Evolutionary conservation across 2,888 invertebrate species (phyloP).

Genomic region (Tenthredo mesomela): DNA sequence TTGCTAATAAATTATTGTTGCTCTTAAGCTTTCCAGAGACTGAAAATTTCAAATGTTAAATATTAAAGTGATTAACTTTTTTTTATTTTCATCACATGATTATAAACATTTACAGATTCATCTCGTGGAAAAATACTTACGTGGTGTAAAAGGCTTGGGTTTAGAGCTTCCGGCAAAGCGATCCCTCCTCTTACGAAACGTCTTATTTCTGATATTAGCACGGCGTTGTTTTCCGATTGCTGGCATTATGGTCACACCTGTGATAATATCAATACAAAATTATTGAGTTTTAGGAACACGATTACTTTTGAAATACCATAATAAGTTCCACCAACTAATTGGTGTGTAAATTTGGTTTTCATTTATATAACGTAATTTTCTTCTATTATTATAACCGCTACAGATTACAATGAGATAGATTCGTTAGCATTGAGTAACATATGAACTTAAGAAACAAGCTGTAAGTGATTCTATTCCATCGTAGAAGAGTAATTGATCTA

Average conservation of each 20-base stretch:
- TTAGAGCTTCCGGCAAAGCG: slow-evolving; percentile 59
- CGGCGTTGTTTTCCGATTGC: slow-evolving; percentile 65
- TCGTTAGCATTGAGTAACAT: neutral
- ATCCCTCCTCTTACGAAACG: slow-evolving; percentile 64
- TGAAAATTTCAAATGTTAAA: slow-evolving; percentile 55
- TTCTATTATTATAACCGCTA: neutral
- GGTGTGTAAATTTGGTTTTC: neutral
- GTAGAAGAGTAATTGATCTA: neutral
- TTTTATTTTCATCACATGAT: neutral
- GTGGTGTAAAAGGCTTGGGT: slow-evolving; percentile 62
- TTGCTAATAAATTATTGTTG: slow-evolving; percentile 71
- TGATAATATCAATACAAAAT: neutral
- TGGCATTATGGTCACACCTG: slow-evolving; percentile 63
- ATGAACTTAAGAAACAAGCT: neutral
- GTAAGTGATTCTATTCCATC: neutral
- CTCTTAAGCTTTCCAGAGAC: slow-evolving; percentile 69
- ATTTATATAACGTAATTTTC: neutral
- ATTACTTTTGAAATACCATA: neutral
- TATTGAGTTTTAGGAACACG: neutral
- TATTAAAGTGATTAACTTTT: slow-evolving; percentile 6
- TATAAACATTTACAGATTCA: neutral
- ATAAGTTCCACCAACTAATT: no score
- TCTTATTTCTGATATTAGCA: slow-evolving; percentile 63
- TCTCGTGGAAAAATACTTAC: slow-evolving; percentile 59
- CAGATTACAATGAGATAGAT: neutral